Percentiles rank a stretch among this genome's conserved stretches.
These are phyloP conservation scores for Muscicapa adusta DNA, from an alignment of 2,113 vertebrate species.

Conservation along the genomic window DNA sequence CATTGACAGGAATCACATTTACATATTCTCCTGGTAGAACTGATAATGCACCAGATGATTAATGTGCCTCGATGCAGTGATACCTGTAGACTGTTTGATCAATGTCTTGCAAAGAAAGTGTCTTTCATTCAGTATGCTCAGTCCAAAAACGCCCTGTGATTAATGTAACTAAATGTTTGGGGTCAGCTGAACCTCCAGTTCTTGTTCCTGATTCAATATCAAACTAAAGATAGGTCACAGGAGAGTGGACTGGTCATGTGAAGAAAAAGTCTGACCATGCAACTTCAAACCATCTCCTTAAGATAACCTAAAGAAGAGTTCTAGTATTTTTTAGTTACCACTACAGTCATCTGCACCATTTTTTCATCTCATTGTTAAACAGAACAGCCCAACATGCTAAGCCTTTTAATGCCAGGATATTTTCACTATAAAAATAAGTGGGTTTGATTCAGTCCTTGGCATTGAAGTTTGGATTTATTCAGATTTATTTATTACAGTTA, in stretches of 20 bases:
- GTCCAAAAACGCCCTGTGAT: conserved; percentile 82
- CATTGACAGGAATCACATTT: conserved; percentile 94
- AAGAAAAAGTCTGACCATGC: conserved; percentile 64
- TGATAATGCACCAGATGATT: conserved; percentile 92
- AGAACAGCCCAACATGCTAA: not conserved
- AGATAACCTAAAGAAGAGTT: not conserved
- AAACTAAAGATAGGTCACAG: conserved; percentile 88
- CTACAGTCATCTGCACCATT: not conserved
- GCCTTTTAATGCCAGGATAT: conserved; percentile 22
- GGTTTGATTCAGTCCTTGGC: not conserved
- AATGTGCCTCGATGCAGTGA: conserved; percentile 92
- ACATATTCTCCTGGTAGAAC: conserved; percentile 89
- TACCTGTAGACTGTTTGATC: conserved; percentile 91
- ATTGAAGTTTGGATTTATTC: conserved; percentile 37
- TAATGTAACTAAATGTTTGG: conserved; percentile 93
- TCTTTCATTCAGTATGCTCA: conserved; percentile 85
- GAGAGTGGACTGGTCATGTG: conserved; percentile 82
- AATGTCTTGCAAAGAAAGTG: conserved; percentile 86
- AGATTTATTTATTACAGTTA: conserved; percentile 65
- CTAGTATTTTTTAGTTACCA: not conserved
- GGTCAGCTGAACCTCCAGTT: conserved; percentile 77
- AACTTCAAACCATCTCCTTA: conserved; percentile 34
- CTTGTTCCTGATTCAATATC: conserved; percentile 76
- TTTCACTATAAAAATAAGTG: conserved; percentile 21
- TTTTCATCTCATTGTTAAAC: conserved; percentile 27